Percentiles rank a stretch among this genome's conserved stretches.
Evolutionary conservation across 2,113 vertebrate genomes (phyloP).

Genomic region (Oceanites oceanicus): DNA sequence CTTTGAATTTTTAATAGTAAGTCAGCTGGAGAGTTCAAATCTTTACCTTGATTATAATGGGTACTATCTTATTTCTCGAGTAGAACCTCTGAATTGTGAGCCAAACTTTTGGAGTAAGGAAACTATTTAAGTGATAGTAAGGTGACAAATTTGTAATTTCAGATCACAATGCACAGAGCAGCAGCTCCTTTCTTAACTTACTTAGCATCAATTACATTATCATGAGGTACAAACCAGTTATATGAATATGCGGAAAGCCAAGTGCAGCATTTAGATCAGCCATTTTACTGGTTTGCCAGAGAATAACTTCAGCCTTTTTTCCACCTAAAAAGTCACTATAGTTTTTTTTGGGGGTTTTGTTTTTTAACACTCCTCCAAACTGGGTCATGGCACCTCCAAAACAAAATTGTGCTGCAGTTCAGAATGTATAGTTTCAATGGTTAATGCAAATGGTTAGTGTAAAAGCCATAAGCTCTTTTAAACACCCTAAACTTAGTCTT

Average conservation of each 20-base stretch:
- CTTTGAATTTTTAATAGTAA: background rate
- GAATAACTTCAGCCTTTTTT: background rate
- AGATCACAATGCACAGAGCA: background rate
- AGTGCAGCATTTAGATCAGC: background rate
- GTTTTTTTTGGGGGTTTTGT: background rate
- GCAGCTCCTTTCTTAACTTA: background rate
- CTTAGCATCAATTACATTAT: background rate
- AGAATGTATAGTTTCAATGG: background rate
- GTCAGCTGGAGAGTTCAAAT: background rate
- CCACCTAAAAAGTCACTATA: background rate
- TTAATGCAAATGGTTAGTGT: background rate
- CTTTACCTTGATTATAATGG: background rate
- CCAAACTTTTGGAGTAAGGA: background rate
- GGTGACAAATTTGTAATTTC: background rate
- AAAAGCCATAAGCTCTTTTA: background rate
- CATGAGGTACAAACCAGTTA: background rate
- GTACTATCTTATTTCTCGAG: background rate
- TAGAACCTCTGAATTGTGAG: background rate
- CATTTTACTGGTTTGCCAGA: background rate
- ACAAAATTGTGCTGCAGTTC: background rate
- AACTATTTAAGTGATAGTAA: background rate
- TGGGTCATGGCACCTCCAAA: background rate
- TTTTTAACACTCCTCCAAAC: background rate
- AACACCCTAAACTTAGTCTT: background rate
- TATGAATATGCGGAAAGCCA: background rate